A percentile compares a stretch with the other conserved stretches of the same genome.
Evolutionary conservation across 2,113 vertebrate genomes (phyloP).

Genomic region (Salvelinus sp.): DNA sequence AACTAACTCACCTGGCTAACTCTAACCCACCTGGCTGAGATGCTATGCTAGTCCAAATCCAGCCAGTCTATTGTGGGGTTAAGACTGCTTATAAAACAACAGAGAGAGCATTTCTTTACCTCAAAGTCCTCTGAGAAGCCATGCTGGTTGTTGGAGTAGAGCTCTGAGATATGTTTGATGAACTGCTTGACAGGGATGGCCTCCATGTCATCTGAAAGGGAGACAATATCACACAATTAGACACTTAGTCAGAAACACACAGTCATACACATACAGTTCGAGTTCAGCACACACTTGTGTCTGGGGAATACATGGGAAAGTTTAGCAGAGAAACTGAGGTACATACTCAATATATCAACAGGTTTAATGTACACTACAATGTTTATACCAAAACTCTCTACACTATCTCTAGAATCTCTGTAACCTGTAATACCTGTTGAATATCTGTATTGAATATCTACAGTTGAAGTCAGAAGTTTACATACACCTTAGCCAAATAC

Average conservation of each 20-base stretch:
- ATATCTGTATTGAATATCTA: background rate
- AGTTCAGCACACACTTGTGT: background rate
- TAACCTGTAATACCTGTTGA: background rate
- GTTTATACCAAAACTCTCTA: background rate
- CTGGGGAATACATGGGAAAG: background rate
- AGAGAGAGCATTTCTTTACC: slow-evolving; percentile 68
- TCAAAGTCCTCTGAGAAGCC: slow-evolving; percentile 94
- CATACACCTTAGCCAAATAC: no score
- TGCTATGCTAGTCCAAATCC: background rate
- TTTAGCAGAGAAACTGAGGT: background rate
- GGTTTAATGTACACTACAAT: no score
- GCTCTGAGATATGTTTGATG: slow-evolving; percentile 86
- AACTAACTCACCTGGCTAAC: background rate
- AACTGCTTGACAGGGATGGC: slow-evolving; percentile 91
- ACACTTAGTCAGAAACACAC: background rate
- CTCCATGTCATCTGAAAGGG: slow-evolving; percentile 88
- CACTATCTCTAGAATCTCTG: background rate
- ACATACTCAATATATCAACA: no score
- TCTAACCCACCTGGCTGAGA: background rate
- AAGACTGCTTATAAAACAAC: background rate
- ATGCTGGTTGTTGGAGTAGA: slow-evolving; percentile 88
- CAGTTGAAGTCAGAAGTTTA: no score
- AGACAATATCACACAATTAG: slow-evolving; percentile 17
- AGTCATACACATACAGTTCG: background rate
- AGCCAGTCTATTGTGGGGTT: background rate